These are phyloP conservation scores for Prinia subflava DNA, from an alignment of 2,113 vertebrate genomes.

Conservation along the genomic window DNA sequence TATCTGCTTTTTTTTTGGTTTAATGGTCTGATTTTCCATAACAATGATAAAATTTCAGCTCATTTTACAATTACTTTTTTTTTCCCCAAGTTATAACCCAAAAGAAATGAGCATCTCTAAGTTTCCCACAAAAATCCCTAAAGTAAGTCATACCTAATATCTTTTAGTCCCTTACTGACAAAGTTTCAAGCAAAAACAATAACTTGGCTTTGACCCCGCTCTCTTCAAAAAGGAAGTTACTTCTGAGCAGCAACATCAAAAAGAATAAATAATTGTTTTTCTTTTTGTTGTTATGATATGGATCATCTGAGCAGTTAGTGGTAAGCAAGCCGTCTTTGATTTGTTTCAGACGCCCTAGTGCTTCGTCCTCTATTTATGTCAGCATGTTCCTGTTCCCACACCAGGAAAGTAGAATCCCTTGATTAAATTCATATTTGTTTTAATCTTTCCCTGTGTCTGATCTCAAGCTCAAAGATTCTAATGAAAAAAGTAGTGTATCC, in stretches of 20 bases:
- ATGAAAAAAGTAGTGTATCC: slow-evolving; percentile 76
- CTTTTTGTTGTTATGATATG: slow-evolving; percentile 97
- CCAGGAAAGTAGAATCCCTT: slow-evolving; percentile 85
- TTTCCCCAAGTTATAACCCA: background rate
- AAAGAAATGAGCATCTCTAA: slow-evolving; percentile 46
- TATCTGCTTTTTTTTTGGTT: background rate
- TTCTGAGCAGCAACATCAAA: slow-evolving; percentile 92
- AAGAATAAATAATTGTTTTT: slow-evolving; percentile 99
- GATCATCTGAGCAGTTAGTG: slow-evolving; percentile 95
- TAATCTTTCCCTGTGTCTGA: slow-evolving; percentile 90
- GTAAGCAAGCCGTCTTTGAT: slow-evolving; percentile 96
- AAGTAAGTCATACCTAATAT: slow-evolving; percentile 74
- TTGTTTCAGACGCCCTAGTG: slow-evolving; percentile 90
- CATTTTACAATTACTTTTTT: background rate
- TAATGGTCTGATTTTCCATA: background rate
- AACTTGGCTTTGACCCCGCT: slow-evolving; percentile 82
- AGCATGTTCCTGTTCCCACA: slow-evolving; percentile 82
- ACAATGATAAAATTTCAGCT: background rate
- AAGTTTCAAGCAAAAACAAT: slow-evolving; percentile 79
- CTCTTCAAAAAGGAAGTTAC: slow-evolving; percentile 79
- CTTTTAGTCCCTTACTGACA: slow-evolving; percentile 65
- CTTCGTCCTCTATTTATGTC: slow-evolving; percentile 88
- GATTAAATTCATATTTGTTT: slow-evolving; percentile 99
- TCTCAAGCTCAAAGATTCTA: slow-evolving; percentile 82
- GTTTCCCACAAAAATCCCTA: slow-evolving; percentile 59